Conservation (phyloP, 2,888 invertebrate species). For the Lepas anatifera region DNA sequence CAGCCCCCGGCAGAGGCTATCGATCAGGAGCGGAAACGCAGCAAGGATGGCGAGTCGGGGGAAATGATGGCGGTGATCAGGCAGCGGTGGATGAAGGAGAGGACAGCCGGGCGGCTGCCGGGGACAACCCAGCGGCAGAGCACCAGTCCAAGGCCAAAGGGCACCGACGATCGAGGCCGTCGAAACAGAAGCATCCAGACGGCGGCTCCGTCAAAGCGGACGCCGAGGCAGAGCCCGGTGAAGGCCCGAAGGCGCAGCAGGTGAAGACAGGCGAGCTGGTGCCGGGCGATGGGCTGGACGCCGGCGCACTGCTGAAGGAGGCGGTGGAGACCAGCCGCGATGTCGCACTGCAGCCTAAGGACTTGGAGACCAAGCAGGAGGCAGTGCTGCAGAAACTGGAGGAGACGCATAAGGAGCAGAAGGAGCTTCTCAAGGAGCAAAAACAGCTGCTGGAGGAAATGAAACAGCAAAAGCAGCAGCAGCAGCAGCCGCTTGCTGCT, state of each 20-base stretch:
- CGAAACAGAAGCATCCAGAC: neutral
- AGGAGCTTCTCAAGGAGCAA: constrained; percentile 22
- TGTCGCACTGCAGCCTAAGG: constrained; percentile 11
- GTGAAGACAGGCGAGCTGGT: neutral
- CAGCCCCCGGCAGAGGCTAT: constrained; percentile 1
- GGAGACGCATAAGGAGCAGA: constrained; percentile 23
- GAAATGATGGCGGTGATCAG: too few relatives aligned
- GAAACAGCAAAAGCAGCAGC: constrained; percentile 17
- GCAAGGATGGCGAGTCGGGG: too few relatives aligned
- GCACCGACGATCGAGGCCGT: neutral
- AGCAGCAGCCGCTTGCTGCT: neutral
- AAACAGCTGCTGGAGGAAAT: constrained; percentile 24
- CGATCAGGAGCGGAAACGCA: too few relatives aligned
- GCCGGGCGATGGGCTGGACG: constrained; percentile 18
- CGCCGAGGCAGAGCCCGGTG: neutral
- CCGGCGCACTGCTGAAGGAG: constrained; percentile 23
- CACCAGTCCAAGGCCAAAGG: neutral
- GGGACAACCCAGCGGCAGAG: constrained; percentile 12
- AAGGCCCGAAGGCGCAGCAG: neutral
- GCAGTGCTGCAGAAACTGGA: constrained; percentile 22
- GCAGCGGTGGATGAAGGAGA: constrained; percentile 19
- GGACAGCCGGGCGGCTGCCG: too few relatives aligned
- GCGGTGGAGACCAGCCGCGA: constrained; percentile 17
- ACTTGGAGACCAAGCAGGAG: constrained; percentile 20
- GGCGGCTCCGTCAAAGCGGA: neutral